A percentile compares a stretch with the other conserved stretches of the same genome.
phyloP scores from a whole-genome alignment of 2,797 vertebrate genomes.

The Hydrolagus colliei region DNA sequence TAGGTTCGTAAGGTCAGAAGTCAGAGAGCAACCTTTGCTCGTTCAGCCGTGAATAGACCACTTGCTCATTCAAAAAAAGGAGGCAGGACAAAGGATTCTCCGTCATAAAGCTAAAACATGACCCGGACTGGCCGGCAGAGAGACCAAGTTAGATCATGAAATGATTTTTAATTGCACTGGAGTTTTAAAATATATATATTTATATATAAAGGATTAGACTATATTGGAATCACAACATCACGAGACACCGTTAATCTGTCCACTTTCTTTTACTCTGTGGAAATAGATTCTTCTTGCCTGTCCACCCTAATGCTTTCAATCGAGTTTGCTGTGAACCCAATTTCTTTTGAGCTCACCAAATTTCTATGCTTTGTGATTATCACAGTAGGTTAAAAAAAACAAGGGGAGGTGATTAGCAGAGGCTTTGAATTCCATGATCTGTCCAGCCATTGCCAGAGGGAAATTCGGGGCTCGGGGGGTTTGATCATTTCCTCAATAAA shows the following conservation, averaged over 20 bases:
- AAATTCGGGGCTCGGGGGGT: not conserved
- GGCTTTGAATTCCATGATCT: not conserved
- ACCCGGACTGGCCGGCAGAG: not conserved
- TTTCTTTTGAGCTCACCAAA: not conserved
- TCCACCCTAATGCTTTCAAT: not conserved
- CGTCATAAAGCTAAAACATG: not conserved
- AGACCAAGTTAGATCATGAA: not conserved
- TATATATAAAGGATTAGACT: too few species aligned
- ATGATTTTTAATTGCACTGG: not conserved
- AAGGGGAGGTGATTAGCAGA: not conserved
- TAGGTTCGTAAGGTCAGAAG: conserved; percentile 77
- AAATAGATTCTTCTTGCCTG: not conserved
- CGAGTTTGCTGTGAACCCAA: not conserved
- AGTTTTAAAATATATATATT: too few species aligned
- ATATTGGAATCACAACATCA: not conserved
- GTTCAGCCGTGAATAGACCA: conserved; percentile 65
- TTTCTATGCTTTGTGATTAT: not conserved
- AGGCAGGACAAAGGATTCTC: conserved; percentile 30
- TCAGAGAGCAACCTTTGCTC: conserved; percentile 68
- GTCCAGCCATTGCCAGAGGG: not conserved
- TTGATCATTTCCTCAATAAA: conserved; percentile 18
- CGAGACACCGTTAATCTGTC: not conserved
- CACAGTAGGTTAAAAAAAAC: not conserved
- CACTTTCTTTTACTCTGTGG: not conserved
- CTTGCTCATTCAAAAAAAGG: conserved; percentile 39